Conservation (phyloP, 2,797 vertebrate genomes). For the Acanthiza pusilla region DNA sequence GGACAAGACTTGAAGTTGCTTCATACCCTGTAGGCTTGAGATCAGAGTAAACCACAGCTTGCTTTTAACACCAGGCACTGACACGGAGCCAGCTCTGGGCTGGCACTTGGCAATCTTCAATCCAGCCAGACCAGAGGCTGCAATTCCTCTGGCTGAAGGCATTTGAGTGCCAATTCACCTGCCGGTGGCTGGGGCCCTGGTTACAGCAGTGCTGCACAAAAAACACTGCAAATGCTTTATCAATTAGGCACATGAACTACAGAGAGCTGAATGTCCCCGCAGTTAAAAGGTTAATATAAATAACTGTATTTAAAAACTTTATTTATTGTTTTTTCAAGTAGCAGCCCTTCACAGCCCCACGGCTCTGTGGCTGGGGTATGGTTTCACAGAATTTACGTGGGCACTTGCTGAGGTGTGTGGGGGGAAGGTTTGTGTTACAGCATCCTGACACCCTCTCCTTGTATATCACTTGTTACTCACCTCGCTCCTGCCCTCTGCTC, state of each 20-base stretch:
- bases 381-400: conserved; percentile 41
- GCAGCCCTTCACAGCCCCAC: not conserved
- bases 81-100: not conserved
- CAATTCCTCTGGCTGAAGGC: not conserved
- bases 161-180: not conserved
- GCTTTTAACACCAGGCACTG: not conserved
- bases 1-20: not conserved
- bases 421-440: conserved; percentile 6
- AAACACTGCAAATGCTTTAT: not conserved
- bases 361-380: conserved; percentile 10
- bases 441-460: conserved; percentile 29
- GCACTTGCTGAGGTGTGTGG: conserved; percentile 46
- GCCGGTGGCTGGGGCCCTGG: not conserved
- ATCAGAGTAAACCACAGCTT: not conserved
- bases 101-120: not conserved
- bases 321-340: conserved; percentile 49
- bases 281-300: not conserved
- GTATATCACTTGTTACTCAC: conserved; percentile 32
- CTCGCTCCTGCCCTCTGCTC: conserved; percentile 41
- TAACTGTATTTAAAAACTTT: not conserved
- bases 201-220: not conserved
- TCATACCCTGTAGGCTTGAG: not conserved
- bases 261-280: not conserved
- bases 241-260: not conserved
- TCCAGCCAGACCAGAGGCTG: not conserved